Evolutionary conservation across 2,113 vertebrate species (phyloP), one percentile per base, ranked within the genome.

Genomic region (Ondatra zibethicus): DNA sequence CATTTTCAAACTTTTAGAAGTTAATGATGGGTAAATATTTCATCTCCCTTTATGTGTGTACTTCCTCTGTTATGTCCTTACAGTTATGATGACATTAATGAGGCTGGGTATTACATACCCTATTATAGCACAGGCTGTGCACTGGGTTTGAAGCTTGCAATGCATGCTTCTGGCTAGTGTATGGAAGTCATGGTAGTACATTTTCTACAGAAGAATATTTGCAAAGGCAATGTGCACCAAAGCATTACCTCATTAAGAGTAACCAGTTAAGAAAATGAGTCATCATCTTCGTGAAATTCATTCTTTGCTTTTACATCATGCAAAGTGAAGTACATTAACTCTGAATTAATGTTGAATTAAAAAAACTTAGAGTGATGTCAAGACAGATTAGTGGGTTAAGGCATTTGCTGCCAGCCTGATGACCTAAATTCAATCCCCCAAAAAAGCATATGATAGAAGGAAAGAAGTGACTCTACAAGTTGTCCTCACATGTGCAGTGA

Each of bases 311-410:
- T 93, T 73, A 93, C 39, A 42, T 17, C 50, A 33, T 63, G 29
- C 73, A 84, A 90, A n/a, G 7, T 95, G 8, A 88, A 86, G 8
- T 93, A 45, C 93, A 85, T 33, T 55, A 70, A 94, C 58, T 25
- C 85, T 36, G 33, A 29, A 63, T 31, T 63, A 19, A 63, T 63
- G n/a, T 27, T 58, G 39, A 84, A 84, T 29, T 58, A 10, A 63
- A 42, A 42, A 84, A 27, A n/a, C 2, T 13, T 17, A 63, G 7
- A 29, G 4, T 13, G 2, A 29, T 17, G 2, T 31, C 25, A 21
- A 36, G 42, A 47, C 42, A 21, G 16, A 42, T 66, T 5, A 47
- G 61, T 66, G 16, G 25, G 29, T 36, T 47, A 66, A 86, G 31
- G 61, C 63, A 66, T 33, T 33, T 31, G 13, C 27, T 31, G 27